A percentile compares a stretch with the other conserved stretches of the same genome.
phyloP scores from a whole-genome alignment of 2,113 vertebrate genomes.

The Actinemys pallida region DNA sequence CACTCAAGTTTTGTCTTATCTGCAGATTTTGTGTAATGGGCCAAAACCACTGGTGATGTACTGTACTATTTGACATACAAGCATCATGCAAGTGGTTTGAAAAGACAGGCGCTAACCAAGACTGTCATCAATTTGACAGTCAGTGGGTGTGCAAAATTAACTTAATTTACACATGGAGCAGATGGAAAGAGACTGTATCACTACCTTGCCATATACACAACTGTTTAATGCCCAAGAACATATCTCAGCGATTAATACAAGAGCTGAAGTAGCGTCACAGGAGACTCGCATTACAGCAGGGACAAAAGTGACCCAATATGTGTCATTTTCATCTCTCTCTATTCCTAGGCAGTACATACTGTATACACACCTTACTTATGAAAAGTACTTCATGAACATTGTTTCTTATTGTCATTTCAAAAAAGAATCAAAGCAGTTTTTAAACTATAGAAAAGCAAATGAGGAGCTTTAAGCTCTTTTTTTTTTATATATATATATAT shows the following conservation, averaged over 20 bases:
- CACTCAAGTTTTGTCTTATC: conserved; percentile 42
- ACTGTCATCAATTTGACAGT: conserved; percentile 42
- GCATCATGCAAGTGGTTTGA: conserved; percentile 38
- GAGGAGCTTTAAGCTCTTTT: background rate
- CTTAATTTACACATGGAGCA: background rate
- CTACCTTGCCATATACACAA: too few species aligned
- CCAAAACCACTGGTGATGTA: conserved; percentile 50
- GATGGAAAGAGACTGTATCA: background rate
- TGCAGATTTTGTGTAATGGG: conserved; percentile 39
- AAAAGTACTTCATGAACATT: background rate
- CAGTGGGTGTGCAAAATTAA: conserved; percentile 48
- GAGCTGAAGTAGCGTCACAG: background rate
- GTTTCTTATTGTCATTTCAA: background rate
- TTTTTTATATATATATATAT: too few species aligned
- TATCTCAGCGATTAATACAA: background rate
- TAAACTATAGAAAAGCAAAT: conserved; percentile 1
- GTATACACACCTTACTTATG: background rate
- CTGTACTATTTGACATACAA: conserved; percentile 25
- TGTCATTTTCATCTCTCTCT: background rate
- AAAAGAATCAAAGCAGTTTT: background rate
- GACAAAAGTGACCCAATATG: background rate
- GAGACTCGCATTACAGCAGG: background rate
- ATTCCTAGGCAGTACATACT: background rate
- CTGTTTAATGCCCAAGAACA: too few species aligned
- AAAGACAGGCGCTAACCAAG: conserved; percentile 28